phyloP scores from a whole-genome alignment of 37 sponge, comb jelly and placozoan genomes.

The Tethya wilhelma region DNA sequence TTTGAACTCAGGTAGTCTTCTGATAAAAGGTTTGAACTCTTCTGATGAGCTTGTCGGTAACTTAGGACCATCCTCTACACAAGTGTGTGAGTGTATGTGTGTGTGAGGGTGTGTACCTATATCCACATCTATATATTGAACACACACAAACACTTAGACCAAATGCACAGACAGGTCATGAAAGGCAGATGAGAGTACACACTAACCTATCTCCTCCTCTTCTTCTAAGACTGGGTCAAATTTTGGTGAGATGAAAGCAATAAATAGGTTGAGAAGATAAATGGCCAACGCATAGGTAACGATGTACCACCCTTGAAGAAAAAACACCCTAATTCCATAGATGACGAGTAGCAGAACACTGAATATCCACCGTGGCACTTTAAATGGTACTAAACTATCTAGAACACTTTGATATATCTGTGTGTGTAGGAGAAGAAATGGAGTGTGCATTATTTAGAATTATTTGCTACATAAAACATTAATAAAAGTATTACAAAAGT shows the following conservation, averaged over 20 bases:
- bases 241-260: conserved; percentile 94
- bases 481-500: not conserved
- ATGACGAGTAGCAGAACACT: conserved; percentile 33
- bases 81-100: too few relatives aligned
- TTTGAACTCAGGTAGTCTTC: conserved; percentile 95
- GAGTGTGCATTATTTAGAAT: not conserved
- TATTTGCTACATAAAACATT: not conserved
- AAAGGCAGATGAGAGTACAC: not conserved
- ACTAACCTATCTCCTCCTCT: conserved; percentile 22
- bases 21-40: conserved; percentile 94
- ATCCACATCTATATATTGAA: not conserved
- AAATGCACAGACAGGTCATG: not conserved
- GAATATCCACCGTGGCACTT: conserved; percentile 62
- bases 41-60: conserved; percentile 81
- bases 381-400: conserved; percentile 69
- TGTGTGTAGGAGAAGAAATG: not conserved
- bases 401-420: conserved; percentile 82
- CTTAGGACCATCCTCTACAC: conserved; percentile 82
- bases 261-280: conserved; percentile 86
- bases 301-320: conserved; percentile 91
- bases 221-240: conserved; percentile 86
- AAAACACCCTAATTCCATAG: conserved; percentile 56
- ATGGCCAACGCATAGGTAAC: conserved; percentile 91
- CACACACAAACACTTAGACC: not conserved
- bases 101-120: too few relatives aligned